These are phyloP conservation scores for Polyommatus iphigenia DNA, from an alignment of 2,888 invertebrate species.

Conservation along the genomic window DNA sequence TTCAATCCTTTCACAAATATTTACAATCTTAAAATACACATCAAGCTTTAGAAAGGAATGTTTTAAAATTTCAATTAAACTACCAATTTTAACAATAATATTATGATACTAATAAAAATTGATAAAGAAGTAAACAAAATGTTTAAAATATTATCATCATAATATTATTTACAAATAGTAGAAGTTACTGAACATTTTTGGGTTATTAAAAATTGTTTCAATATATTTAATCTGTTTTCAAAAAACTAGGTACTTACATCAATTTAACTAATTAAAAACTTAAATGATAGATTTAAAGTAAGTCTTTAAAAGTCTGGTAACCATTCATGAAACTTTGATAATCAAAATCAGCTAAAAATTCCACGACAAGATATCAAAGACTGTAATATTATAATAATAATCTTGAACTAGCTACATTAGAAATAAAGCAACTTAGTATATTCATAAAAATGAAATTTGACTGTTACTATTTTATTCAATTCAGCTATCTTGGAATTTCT, in stretches of 20 bases:
- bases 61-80: not conserved
- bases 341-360: not conserved
- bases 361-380: not conserved
- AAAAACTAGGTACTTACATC: not conserved
- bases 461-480: too few species aligned
- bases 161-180: not conserved
- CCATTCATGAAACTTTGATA: not conserved
- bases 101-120: not conserved
- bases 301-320: not conserved
- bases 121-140: not conserved
- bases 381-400: not conserved
- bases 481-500: not conserved
- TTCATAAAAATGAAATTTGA: not conserved
- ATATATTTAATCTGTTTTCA: not conserved
- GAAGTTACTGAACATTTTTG: not conserved
- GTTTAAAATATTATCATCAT: not conserved
- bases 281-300: not conserved
- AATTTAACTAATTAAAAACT: not conserved
- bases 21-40: slow-evolving; percentile 26
- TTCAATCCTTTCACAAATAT: slow-evolving; percentile 31
- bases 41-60: slow-evolving; percentile 14
- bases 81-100: slow-evolving; percentile 5
- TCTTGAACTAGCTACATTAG: not conserved
- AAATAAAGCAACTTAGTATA: not conserved
- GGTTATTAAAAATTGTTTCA: not conserved